Evolutionary conservation across 2,888 invertebrate genomes (phyloP).

Genomic region (Nomada ruficornis): DNA sequence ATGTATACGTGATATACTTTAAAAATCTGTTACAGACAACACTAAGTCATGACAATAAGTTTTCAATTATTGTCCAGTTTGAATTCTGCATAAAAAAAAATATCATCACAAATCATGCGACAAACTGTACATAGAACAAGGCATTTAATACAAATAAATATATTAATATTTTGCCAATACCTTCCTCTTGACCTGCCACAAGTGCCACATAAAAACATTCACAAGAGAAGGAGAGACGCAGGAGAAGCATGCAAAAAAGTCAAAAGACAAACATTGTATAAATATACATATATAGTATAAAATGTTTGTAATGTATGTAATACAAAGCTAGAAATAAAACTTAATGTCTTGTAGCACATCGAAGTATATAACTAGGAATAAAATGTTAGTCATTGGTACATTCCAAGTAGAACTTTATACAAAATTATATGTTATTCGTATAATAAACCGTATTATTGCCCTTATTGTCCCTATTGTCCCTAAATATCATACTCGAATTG

Average conservation of each 20-base stretch:
- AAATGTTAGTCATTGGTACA: slow-evolving; percentile 33
- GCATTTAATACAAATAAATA: slow-evolving; percentile 82
- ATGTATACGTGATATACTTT: slow-evolving; percentile 8
- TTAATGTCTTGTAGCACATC: slow-evolving; percentile 9
- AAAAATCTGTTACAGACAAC: background rate
- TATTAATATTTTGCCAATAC: slow-evolving; percentile 85
- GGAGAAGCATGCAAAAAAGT: slow-evolving; percentile 88
- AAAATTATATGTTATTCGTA: slow-evolving; percentile 20
- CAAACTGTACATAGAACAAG: slow-evolving; percentile 53
- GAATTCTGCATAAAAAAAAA: background rate
- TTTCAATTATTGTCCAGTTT: no score
- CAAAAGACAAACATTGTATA: slow-evolving; percentile 83
- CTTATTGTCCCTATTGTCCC: background rate
- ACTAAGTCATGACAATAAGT: no score
- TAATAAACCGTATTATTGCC: slow-evolving; percentile 5
- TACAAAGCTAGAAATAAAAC: slow-evolving; percentile 59
- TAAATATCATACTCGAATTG: slow-evolving; percentile 18
- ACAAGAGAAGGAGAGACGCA: slow-evolving; percentile 89
- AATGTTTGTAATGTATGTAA: slow-evolving; percentile 59
- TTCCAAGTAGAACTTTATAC: slow-evolving; percentile 37
- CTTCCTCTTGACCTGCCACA: slow-evolving; percentile 89
- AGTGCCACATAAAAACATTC: slow-evolving; percentile 91
- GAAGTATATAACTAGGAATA: slow-evolving; percentile 40
- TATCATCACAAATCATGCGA: slow-evolving; percentile 62
- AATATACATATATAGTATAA: slow-evolving; percentile 74